Percentiles rank a stretch among this genome's conserved stretches.
These are phyloP conservation scores for Harmothoe impar DNA, from an alignment of 2,888 invertebrate species.

Conservation along the genomic window DNA sequence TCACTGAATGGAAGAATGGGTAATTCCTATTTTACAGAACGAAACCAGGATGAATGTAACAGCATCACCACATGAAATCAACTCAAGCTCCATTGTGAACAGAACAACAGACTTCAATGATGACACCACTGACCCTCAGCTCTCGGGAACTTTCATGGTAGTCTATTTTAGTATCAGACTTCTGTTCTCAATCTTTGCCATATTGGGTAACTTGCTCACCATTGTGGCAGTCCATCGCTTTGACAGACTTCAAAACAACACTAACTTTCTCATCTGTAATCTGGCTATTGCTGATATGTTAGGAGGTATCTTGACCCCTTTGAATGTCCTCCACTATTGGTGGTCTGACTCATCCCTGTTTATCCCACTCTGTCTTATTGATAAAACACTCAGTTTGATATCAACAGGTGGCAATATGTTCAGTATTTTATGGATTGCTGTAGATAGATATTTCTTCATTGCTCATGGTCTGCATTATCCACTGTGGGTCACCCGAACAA, in stretches of 20 bases:
- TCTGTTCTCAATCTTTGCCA: not conserved
- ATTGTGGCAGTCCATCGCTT: not conserved
- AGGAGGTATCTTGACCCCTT: not conserved
- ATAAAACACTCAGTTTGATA: not conserved
- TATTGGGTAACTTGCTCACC: not conserved
- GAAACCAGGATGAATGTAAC: too few relatives aligned
- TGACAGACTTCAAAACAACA: not conserved
- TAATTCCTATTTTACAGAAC: too few relatives aligned
- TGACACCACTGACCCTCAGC: not conserved
- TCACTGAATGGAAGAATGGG: too few relatives aligned
- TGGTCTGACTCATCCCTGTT: not conserved
- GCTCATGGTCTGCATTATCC: not conserved
- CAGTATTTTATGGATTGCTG: not conserved
- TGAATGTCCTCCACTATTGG: not conserved
- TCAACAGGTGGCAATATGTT: not conserved
- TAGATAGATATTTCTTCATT: constrained; percentile 3
- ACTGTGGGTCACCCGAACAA: not conserved
- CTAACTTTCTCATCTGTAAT: not conserved
- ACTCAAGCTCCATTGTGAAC: too few relatives aligned
- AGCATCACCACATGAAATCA: too few relatives aligned
- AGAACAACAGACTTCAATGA: too few relatives aligned
- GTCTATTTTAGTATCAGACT: not conserved
- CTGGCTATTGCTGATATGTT: not conserved
- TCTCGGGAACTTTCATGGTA: not conserved
- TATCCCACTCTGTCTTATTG: not conserved